Evolutionary conservation across 2,888 invertebrate species (phyloP).

Genomic region (Hofmannophila pseudospretella): DNA sequence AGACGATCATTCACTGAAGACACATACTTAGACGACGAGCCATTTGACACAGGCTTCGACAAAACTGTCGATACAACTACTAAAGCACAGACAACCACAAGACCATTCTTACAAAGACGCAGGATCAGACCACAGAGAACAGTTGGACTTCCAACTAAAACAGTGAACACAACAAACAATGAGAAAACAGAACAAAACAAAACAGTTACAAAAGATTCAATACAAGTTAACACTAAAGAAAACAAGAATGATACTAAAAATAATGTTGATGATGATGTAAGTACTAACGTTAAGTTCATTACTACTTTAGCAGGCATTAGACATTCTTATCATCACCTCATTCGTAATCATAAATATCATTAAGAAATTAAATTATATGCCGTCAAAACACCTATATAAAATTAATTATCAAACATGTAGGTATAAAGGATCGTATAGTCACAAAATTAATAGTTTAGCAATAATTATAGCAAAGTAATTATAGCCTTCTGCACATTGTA

Average conservation of each 20-base stretch:
- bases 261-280: slow-evolving; percentile 33
- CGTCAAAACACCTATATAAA: too few relatives aligned
- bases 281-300: too few relatives aligned
- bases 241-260: slow-evolving; percentile 33
- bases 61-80: too few relatives aligned
- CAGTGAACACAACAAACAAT: slow-evolving; percentile 5
- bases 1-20: slow-evolving; percentile 56
- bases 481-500: too few relatives aligned
- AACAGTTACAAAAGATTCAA: slow-evolving; percentile 25
- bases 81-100: slow-evolving; percentile 11
- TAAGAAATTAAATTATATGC: too few relatives aligned
- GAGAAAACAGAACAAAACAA: slow-evolving; percentile 25
- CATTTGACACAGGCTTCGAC: slow-evolving; percentile 44
- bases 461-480: too few relatives aligned
- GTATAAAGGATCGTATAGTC: too few relatives aligned
- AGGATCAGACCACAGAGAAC: slow-evolving; percentile 40
- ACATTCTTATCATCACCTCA: too few relatives aligned
- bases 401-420: too few relatives aligned
- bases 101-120: slow-evolving; percentile 15
- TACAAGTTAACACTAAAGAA: slow-evolving; percentile 31
- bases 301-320: too few relatives aligned
- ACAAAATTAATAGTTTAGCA: too few relatives aligned
- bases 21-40: slow-evolving; percentile 42
- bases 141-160: slow-evolving; percentile 2
- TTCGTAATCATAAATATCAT: too few relatives aligned